Base-by-base conservation (phyloP, 2,888 invertebrate species). In the Philereme vetulata region DNA sequence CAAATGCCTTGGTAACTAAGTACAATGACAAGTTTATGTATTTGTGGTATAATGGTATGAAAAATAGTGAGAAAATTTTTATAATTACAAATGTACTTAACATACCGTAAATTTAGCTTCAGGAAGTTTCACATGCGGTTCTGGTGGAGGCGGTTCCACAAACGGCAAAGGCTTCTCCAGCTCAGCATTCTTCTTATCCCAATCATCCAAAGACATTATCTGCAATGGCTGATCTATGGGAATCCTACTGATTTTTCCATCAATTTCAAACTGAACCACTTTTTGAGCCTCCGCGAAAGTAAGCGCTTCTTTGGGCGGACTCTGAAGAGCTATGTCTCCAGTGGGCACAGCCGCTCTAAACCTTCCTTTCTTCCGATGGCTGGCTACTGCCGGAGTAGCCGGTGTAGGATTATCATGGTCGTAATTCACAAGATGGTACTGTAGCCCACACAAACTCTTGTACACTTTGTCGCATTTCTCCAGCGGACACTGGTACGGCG, bases 401-500 rank as follows among this genome's bases (percentile, higher is more conserved):
- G 95, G 94, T 61, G 94, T 94, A 9, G 95, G 95, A 79, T 96
- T 96, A 75, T 96, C 96, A 82, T 97, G 97, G 82, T 97, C 97
- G 84, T 95, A 96, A 82, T 96, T 96, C 67, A 95, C 95, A 72
- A 97, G 87, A 81, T 98, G 97, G 82, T 96, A 97, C 78, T 97
- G 97, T 71, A 98, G 93, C 1, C 97, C 97, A 67, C 95, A 95
- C 66, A 96, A 95, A 65, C 97, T 97, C 87, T 97, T 97, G 85
- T 97, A 98, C 32, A 95, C 95, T 82, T 96, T 96, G 70, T 95
- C 96, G 88, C 98, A 98, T 76, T 96, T 95, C 72, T 95, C 95
- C 54, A 97, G 93, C 6, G 98, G 98, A 78, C 98, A 98, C 74
- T 95, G 95, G 86, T 96, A 97, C 52, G 97, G 97, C 54, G 97